Base-by-base conservation (phyloP, 1,140 invertebrate genomes). In the Anastatus disparis region DNA sequence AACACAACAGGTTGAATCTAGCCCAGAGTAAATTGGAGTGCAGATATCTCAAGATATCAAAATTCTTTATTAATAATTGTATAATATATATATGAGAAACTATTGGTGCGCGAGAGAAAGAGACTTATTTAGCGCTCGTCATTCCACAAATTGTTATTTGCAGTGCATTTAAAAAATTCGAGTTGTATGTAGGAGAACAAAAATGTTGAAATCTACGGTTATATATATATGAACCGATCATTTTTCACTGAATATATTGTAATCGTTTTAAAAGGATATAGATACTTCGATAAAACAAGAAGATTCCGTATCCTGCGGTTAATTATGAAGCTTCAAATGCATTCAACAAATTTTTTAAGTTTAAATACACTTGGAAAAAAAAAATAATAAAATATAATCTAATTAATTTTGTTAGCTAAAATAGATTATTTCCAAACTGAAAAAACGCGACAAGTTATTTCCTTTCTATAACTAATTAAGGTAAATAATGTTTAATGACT, bases 1-100 rank as follows among this genome's bases (percentile, higher is more conserved):
- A 74, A 81, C 84, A 4, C 85, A 80, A 63, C 81, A 82, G 75
- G 80, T 78, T 38, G 79, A 84, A 27, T 83, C 83, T 76, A 84
- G 84, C 78, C 83, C 84, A 35, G 84, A 86, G 78, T 85, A 83
- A 81, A 77, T 20, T 55, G 8, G 40, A 50, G 42, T n/a, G n/a
- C n/a, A n/a, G 12, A 27, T 24, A n/a, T n/a, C n/a, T n/a, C n/a
- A n/a, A n/a, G n/a, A n/a, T n/a, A n/a, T n/a, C n/a, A n/a, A n/a
- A n/a, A 3, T 38, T 56, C 53, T 35, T 38, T 7, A 53, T 52
- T n/a, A 56, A 52, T 66, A 55, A n/a, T 55, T 66, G 63, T 66
- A 63, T 64, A 66, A 53, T 66, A 26, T 55, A n/a, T n/a, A 42
- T n/a, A 55, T 55, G 50, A 66, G 24, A 29, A 73, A 67, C 61